A percentile compares a stretch with the other conserved stretches of the same genome.
These are phyloP conservation scores for Drosophila setifemur DNA, from an alignment of 1,140 invertebrate genomes.

Conservation along the genomic window DNA sequence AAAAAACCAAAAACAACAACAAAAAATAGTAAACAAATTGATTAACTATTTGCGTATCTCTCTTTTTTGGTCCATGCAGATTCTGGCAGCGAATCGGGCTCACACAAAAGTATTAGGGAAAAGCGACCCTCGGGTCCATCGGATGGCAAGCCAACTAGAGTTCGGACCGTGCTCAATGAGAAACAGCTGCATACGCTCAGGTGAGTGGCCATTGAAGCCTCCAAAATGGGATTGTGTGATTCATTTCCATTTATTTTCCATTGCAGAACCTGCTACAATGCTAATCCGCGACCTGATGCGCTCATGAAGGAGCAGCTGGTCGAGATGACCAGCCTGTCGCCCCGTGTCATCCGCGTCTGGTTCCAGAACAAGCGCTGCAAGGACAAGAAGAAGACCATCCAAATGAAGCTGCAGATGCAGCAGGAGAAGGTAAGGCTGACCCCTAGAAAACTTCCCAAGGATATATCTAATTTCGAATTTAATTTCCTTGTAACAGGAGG, in stretches of 20 bases:
- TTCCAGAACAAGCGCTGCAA: conserved; percentile 99
- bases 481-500: conserved; percentile 87
- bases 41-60: not conserved
- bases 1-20: not conserved
- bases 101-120: conserved; percentile 89
- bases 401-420: conserved; percentile 98
- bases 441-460: no score
- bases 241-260: not conserved
- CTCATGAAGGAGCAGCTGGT: conserved; percentile 99
- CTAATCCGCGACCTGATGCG: conserved; percentile 98
- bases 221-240: not conserved
- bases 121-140: conserved; percentile 85
- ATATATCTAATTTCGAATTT: not conserved
- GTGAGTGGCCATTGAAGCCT: conserved; percentile 52
- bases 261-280: conserved; percentile 94
- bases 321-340: conserved; percentile 98
- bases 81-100: conserved; percentile 92
- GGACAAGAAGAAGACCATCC: conserved; percentile 98
- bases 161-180: conserved; percentile 98
- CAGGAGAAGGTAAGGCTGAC: conserved; percentile 95
- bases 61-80: conserved; percentile 84
- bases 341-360: conserved; percentile 98
- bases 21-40: conserved; percentile 31
- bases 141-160: conserved; percentile 97
- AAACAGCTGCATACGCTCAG: conserved; percentile 98